phyloP scores from a whole-genome alignment of 2,797 vertebrate species.

The Hozukius guyotensis region DNA sequence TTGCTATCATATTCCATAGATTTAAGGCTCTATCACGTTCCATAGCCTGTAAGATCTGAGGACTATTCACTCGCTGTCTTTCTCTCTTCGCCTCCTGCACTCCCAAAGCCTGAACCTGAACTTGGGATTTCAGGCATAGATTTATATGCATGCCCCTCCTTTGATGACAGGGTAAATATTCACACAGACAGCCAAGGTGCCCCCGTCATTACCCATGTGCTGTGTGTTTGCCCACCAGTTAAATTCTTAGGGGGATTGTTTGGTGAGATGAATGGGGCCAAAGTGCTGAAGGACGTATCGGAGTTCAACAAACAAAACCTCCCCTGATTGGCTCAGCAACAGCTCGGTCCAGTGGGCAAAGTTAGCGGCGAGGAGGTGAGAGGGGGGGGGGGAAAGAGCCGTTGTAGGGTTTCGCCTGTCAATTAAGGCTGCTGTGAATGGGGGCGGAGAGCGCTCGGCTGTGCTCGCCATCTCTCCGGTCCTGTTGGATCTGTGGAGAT shows the following conservation, averaged over 20 bases:
- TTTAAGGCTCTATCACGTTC: conserved; percentile 49
- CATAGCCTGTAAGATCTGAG: conserved; percentile 53
- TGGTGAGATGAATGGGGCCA: conserved; percentile 83
- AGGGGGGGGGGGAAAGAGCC: neutral
- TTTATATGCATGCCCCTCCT: conserved; percentile 84
- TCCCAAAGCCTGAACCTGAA: conserved; percentile 74
- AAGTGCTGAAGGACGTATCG: conserved; percentile 82
- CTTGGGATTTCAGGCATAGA: conserved; percentile 72
- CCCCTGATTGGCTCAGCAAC: conserved; percentile 76
- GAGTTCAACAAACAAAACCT: conserved; percentile 84
- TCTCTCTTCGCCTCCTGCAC: conserved; percentile 59
- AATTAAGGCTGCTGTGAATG: conserved; percentile 74
- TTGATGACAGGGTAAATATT: conserved; percentile 87
- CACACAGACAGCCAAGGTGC: conserved; percentile 83
- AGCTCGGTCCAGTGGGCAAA: conserved; percentile 71
- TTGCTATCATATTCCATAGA: conserved; percentile 63
- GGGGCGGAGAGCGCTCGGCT: conserved; percentile 56
- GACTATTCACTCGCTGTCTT: conserved; percentile 48
- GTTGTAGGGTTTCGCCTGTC: conserved; percentile 70
- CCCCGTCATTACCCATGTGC: conserved; percentile 78
- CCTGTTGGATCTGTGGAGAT: conserved; percentile 74
- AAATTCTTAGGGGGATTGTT: conserved; percentile 85
- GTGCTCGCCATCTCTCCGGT: conserved; percentile 63
- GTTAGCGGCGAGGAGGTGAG: conserved; percentile 55
- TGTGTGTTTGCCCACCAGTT: conserved; percentile 83